Base-by-base conservation (phyloP, 1,140 invertebrate genomes). In the Littorina saxatilis region DNA sequence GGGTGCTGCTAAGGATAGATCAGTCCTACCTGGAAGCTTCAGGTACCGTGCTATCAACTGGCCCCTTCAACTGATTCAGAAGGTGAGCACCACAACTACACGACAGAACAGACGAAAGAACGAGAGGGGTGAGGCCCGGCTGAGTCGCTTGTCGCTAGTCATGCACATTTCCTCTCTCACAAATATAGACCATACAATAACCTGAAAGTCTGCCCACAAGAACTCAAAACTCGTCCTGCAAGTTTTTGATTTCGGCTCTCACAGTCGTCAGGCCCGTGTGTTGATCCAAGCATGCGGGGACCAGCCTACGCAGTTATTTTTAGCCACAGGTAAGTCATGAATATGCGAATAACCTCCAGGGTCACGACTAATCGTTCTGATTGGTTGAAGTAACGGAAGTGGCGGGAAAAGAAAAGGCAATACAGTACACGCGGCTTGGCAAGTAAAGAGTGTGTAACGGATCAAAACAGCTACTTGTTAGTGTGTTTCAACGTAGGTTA, bases 141-240 rank as follows among this genome's bases (percentile, higher is more conserved):
- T 39, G n/a, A 70, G 78, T 43, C 29, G n/a, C 55, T 27, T 43
- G 70, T 81, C 23, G 39, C 50, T 52, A 70, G 17, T 79, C 63
- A 32, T 32, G 29, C 63, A 70, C 47, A 68, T 72, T 43, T 70
- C 40, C 68, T 73, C 39, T 50, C 55, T 37, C n/a, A 80, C 70
- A 80, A 73, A 80, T 80, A 73, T 80, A 80, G 79, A 80, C 79
- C 70, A 50, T n/a, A 80, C 52, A 82, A 78, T 70, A 70, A n/a
- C 70, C 70, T 63, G 76, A 63, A 61, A 63, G 58, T 39, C 55
- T 63, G 55, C 55, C 76, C 55, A 50, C 37, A 32, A 23, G 4
- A 63, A 52, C 32, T n/a, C 55, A 66, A 77, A 83, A 83, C 82
- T 70, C 47, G 82, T 75, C 70, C 5, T 58, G 70, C 82, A 79